These are phyloP conservation scores for Huso huso DNA, from an alignment of 2,797 vertebrate genomes.

Conservation along the genomic window DNA sequence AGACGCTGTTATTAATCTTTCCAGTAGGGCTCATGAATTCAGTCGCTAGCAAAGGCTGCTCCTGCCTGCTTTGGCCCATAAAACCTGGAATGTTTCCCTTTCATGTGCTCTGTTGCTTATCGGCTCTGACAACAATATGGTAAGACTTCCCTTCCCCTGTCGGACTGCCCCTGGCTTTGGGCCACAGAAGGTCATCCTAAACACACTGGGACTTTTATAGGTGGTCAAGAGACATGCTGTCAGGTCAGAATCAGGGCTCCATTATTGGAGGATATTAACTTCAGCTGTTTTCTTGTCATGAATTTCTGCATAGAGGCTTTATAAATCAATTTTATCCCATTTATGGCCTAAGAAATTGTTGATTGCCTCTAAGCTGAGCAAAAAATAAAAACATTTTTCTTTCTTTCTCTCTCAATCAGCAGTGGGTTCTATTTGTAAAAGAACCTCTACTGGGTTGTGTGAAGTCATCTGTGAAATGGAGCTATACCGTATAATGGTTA, in stretches of 20 bases:
- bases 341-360: conserved; percentile 35
- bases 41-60: conserved; percentile 51
- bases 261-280: conserved; percentile 56
- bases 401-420: no score
- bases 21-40: conserved; percentile 59
- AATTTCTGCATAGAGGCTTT: conserved; percentile 53
- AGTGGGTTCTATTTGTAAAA: conserved; percentile 4
- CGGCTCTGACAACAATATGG: conserved; percentile 71
- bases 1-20: conserved; percentile 63
- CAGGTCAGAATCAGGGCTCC: conserved; percentile 56
- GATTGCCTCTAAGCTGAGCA: no score
- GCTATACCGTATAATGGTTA: conserved; percentile 33
- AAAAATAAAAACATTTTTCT: no score
- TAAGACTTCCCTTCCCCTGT: conserved; percentile 64
- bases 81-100: conserved; percentile 64
- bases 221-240: conserved; percentile 55
- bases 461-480: conserved; percentile 43
- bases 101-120: conserved; percentile 68
- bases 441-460: no score
- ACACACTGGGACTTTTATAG: conserved; percentile 58
- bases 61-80: conserved; percentile 50
- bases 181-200: conserved; percentile 52
- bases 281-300: conserved; percentile 53
- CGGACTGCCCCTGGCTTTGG: conserved; percentile 52
- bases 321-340: conserved; percentile 67